Conservation (phyloP, 2,888 invertebrate genomes). For the Graphium colonna region DNA sequence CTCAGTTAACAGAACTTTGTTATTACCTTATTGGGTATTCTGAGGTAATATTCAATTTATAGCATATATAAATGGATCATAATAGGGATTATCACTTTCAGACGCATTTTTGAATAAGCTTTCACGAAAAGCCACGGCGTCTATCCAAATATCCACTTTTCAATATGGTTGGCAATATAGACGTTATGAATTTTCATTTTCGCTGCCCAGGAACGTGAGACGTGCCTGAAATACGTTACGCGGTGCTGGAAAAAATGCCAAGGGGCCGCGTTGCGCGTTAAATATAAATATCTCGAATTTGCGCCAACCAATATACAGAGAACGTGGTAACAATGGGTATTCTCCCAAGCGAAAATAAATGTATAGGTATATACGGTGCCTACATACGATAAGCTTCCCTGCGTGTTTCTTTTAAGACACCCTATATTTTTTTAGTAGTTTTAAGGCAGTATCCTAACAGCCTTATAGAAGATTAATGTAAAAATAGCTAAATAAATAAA, state of each 20-base stretch:
- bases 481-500: background rate
- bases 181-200: constrained; percentile 66
- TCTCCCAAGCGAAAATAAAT: constrained; percentile 7
- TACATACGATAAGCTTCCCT: no score
- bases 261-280: constrained; percentile 38
- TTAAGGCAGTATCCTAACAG: no score
- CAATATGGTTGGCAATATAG: constrained; percentile 62
- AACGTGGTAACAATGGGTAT: constrained; percentile 20
- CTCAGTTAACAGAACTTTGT: no score
- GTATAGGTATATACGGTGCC: no score
- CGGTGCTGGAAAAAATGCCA: constrained; percentile 28
- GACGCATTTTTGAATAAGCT: background rate
- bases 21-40: no score
- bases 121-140: background rate
- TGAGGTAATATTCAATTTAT: no score
- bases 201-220: constrained; percentile 35
- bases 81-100: background rate
- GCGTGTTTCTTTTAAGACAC: no score
- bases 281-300: constrained; percentile 48
- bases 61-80: background rate
- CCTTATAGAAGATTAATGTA: no score
- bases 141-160: constrained; percentile 72
- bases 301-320: constrained; percentile 21
- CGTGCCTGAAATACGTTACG: constrained; percentile 62
- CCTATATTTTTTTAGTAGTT: no score